Percentiles rank a stretch among this genome's conserved stretches.
Evolutionary conservation across 1,140 invertebrate genomes (phyloP).

Genomic region (Drosophila malerkotliana): DNA sequence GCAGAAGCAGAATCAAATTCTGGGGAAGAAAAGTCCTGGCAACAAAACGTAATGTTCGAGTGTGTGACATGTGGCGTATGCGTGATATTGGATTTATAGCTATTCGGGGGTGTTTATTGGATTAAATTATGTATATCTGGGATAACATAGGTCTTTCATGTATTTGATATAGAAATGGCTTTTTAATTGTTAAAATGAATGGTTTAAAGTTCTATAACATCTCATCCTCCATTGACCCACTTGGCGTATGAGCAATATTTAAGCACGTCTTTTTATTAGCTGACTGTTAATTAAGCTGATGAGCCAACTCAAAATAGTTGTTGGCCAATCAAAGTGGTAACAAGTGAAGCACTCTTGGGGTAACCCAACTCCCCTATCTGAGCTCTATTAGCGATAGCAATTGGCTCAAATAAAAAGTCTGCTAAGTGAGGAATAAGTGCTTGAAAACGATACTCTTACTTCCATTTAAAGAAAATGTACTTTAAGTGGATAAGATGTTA

Average conservation of each 20-base stretch:
- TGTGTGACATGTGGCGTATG: background rate
- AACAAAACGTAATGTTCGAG: background rate
- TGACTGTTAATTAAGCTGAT: background rate
- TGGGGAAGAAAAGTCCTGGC: background rate
- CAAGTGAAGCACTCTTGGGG: slow-evolving; percentile 10
- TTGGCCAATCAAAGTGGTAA: slow-evolving; percentile 36
- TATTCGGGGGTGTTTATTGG: background rate
- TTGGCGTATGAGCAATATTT: slow-evolving; percentile 3
- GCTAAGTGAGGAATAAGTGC: slow-evolving; percentile 19
- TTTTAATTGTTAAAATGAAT: background rate
- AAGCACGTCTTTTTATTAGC: background rate
- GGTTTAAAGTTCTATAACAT: background rate
- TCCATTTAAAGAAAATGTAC: background rate
- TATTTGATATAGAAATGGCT: no score
- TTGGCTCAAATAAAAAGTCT: slow-evolving; percentile 17
- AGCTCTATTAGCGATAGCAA: slow-evolving; percentile 28
- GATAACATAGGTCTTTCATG: background rate
- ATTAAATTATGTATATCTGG: background rate
- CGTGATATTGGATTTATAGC: background rate
- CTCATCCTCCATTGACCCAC: background rate
- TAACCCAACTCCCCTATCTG: background rate
- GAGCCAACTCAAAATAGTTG: slow-evolving; percentile 15
- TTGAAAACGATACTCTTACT: background rate
- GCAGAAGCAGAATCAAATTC: background rate
- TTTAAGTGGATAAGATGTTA: background rate